These are phyloP conservation scores for Plutella xylostella DNA, from an alignment of 2,888 invertebrate genomes.

Conservation along the genomic window DNA sequence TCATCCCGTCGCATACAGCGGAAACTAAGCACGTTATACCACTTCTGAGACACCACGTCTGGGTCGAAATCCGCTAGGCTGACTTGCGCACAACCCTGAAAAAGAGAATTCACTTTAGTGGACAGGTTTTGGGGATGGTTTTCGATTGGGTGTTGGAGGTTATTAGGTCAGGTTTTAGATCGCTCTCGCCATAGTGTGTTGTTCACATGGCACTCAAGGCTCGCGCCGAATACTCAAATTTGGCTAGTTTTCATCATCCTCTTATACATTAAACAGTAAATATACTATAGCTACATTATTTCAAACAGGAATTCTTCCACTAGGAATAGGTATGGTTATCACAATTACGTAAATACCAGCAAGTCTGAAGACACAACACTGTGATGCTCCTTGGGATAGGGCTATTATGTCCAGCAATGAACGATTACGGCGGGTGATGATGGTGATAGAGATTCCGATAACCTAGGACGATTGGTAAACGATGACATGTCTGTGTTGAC, in stretches of 20 bases:
- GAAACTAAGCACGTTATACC: conserved; percentile 93
- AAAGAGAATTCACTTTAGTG: conserved; percentile 15
- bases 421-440: no score
- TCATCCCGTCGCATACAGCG: conserved; percentile 78
- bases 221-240: conserved; percentile 61
- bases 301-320: no score
- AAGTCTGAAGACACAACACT: no score
- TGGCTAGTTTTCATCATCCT: conserved; percentile 65
- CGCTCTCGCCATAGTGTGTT: conserved; percentile 55
- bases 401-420: no score
- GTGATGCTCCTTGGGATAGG: no score
- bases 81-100: conserved; percentile 94
- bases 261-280: no score
- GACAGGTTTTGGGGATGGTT: conserved; percentile 9
- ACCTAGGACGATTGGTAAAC: no score
- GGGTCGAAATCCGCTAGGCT: conserved; percentile 95
- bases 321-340: no score
- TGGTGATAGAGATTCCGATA: no score
- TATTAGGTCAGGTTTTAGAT: conserved; percentile 23
- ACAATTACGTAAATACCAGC: no score
- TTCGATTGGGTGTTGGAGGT: conserved; percentile 6
- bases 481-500: no score
- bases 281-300: no score
- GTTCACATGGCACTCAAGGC: conserved; percentile 64
- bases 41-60: conserved; percentile 82